A percentile compares a stretch with the other conserved stretches of the same genome.
Conservation (phyloP, 2,113 vertebrate genomes). For the Raja brachyura region DNA sequence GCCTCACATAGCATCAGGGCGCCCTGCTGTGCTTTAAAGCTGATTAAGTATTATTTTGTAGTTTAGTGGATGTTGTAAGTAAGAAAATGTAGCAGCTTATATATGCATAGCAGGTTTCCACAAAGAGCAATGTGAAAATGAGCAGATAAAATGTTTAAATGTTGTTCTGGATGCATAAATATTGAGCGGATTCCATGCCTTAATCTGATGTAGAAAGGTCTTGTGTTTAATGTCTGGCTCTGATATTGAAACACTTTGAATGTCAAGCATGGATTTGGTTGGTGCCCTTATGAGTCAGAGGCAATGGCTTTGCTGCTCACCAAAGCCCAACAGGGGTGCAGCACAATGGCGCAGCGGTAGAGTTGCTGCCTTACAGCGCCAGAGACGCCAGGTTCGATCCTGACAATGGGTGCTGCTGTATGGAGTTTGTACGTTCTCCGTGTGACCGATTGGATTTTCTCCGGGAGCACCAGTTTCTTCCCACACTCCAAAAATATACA, state of each 20-base stretch:
- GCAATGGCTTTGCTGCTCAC: not conserved
- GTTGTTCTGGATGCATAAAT: not conserved
- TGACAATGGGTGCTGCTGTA: too few species aligned
- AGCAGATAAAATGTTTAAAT: not conserved
- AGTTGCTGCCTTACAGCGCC: too few species aligned
- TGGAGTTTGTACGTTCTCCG: too few species aligned
- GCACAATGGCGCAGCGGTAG: too few species aligned
- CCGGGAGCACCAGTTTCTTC: too few species aligned
- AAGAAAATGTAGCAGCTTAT: not conserved
- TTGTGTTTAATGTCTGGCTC: not conserved
- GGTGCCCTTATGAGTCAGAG: not conserved
- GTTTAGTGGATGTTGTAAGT: not conserved
- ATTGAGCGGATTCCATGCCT: not conserved
- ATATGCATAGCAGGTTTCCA: not conserved
- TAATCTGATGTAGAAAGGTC: not conserved
- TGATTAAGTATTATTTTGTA: not conserved
- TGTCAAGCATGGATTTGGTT: not conserved
- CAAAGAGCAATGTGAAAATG: not conserved
- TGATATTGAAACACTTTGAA: not conserved
- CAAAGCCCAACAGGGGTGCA: not conserved
- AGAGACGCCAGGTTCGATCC: too few species aligned
- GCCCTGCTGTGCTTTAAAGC: not conserved
- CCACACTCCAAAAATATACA: too few species aligned
- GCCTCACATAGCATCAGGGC: not conserved
- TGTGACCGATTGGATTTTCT: too few species aligned